Conservation (phyloP, 2,888 invertebrate species). For the Timema cristinae region DNA sequence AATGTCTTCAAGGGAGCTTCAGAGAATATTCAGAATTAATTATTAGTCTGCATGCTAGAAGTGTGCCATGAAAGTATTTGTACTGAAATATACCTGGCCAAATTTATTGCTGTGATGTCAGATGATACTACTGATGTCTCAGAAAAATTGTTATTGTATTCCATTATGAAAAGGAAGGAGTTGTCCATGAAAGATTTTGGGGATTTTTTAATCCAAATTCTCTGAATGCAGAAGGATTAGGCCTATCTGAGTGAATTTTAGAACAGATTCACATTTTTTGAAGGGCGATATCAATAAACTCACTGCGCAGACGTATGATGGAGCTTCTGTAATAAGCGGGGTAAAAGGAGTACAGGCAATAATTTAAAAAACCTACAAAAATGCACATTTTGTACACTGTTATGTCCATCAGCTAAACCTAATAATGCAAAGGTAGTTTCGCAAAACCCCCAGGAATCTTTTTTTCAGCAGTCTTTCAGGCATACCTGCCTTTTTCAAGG, state of each 20-base stretch:
- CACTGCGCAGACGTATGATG: slow-evolving; percentile 3
- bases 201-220: background rate
- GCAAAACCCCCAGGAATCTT: background rate
- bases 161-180: background rate
- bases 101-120: slow-evolving; percentile 3
- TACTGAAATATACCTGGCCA: background rate
- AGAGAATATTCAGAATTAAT: background rate
- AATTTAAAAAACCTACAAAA: background rate
- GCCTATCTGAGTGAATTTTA: background rate
- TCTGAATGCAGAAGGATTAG: background rate
- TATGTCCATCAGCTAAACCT: background rate
- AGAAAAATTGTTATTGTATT: slow-evolving; percentile 1
- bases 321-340: background rate
- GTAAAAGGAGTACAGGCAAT: slow-evolving; percentile 2
- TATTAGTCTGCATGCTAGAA: slow-evolving; percentile 8
- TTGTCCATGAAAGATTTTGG: slow-evolving; percentile 9
- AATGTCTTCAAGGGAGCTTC: background rate
- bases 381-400: slow-evolving; percentile 10
- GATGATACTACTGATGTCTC: slow-evolving; percentile 1
- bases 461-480: slow-evolving; percentile 8
- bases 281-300: background rate
- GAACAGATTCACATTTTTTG: background rate
- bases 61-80: slow-evolving; percentile 5
- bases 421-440: background rate
- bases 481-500: slow-evolving; percentile 8